Evolutionary conservation across 2,888 invertebrate genomes (phyloP).

Genomic region (Mayetiola destructor): DNA sequence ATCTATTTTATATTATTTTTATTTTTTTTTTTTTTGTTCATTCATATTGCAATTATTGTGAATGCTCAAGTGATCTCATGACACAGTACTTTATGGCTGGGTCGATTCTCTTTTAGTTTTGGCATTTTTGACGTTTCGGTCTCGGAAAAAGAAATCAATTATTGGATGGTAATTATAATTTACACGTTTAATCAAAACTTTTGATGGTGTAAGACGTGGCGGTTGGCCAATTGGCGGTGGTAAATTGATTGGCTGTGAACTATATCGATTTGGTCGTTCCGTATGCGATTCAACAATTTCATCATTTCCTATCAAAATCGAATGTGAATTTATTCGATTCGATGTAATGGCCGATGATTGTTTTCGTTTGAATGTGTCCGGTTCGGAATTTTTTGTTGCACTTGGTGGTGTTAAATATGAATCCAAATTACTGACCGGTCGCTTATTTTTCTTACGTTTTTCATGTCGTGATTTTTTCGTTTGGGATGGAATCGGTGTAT

Average conservation of each 20-base stretch:
- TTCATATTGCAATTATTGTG: too few species aligned
- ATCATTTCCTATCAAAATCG: not conserved
- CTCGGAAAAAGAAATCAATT: conserved; percentile 56
- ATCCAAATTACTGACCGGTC: conserved; percentile 24
- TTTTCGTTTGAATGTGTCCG: conserved; percentile 17
- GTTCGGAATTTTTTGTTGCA: conserved; percentile 14
- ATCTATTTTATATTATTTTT: too few species aligned
- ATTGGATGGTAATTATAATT: conserved; percentile 76
- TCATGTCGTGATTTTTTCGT: conserved; percentile 1
- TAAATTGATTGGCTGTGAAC: not conserved
- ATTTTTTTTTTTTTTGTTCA: too few species aligned
- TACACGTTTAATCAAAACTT: conserved; percentile 37
- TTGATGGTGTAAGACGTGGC: conserved; percentile 18
- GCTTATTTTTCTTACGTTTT: conserved; percentile 23
- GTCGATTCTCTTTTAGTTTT: conserved; percentile 6
- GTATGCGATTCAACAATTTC: not conserved
- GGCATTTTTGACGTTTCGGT: conserved; percentile 18
- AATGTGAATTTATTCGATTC: not conserved
- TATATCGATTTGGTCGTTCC: conserved; percentile 14
- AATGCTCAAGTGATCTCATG: too few species aligned
- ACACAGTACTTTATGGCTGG: conserved; percentile 2
- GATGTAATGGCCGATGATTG: conserved; percentile 1
- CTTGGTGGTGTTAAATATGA: conserved; percentile 31
- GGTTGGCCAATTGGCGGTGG: not conserved
- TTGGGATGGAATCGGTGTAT: not conserved